Percentiles rank a stretch among this genome's conserved stretches.
Conservation (phyloP, 2,113 vertebrate species). For the Eudyptes chrysolophus region DNA sequence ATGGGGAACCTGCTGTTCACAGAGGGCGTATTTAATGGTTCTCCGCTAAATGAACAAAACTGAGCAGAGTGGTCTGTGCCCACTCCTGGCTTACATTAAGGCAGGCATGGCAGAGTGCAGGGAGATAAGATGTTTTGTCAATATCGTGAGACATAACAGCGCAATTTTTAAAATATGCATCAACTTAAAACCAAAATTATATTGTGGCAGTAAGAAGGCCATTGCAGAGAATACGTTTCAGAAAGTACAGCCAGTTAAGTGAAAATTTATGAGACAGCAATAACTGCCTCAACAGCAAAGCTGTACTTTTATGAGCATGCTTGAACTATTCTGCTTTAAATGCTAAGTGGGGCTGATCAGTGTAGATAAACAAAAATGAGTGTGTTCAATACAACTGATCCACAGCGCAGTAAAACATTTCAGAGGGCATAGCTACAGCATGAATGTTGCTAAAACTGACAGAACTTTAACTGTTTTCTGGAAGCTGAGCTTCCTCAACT, state of each 20-base stretch:
- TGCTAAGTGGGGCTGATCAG: not conserved
- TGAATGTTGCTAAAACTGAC: not conserved
- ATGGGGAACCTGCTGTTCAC: not conserved
- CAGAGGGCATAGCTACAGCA: not conserved
- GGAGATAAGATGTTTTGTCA: not conserved
- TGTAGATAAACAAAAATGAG: not conserved
- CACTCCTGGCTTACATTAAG: not conserved
- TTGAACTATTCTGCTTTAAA: constrained; percentile 1
- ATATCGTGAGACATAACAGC: not conserved
- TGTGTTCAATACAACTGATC: not conserved
- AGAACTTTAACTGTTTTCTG: not conserved
- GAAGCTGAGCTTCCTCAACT: not conserved
- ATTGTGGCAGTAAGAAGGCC: not conserved
- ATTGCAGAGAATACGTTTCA: not conserved
- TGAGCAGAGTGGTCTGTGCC: not conserved
- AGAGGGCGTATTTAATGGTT: not conserved
- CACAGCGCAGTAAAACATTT: not conserved
- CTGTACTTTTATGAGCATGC: not conserved
- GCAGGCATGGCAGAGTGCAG: not conserved
- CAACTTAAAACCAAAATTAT: not conserved
- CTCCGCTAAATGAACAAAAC: not conserved
- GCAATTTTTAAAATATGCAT: not conserved
- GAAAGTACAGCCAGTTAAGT: not conserved
- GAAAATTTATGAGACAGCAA: not conserved
- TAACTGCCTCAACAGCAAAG: not conserved